These are phyloP conservation scores for Acanthurus leucopareius DNA, from an alignment of 2,797 vertebrate species.

Conservation along the genomic window DNA sequence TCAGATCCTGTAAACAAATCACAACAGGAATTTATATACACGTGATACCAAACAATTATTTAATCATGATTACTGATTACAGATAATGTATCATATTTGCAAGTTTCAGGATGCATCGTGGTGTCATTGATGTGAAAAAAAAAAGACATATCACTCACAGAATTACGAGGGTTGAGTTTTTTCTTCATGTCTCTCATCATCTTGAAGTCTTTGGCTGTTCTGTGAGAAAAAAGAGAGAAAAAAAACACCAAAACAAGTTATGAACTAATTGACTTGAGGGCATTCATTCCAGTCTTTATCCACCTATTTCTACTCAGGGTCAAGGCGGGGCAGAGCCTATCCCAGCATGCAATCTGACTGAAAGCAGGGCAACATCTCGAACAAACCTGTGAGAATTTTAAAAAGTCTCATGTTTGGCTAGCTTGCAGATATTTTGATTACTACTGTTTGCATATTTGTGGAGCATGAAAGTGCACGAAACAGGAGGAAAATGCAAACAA, in stretches of 20 bases:
- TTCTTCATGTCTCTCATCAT: constrained; percentile 94
- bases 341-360: constrained; percentile 73
- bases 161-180: constrained; percentile 91
- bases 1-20: constrained; percentile 87
- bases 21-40: background rate
- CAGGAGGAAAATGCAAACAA: background rate
- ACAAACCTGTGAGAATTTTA: constrained; percentile 49
- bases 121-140: no score
- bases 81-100: no score
- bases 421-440: constrained; percentile 12
- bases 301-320: constrained; percentile 35
- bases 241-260: constrained; percentile 21
- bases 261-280: constrained; percentile 46
- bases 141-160: constrained; percentile 84
- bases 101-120: no score
- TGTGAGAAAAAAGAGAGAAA: constrained; percentile 74
- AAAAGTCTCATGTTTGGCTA: constrained; percentile 29
- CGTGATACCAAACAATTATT: background rate
- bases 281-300: constrained; percentile 50
- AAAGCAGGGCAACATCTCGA: constrained; percentile 70
- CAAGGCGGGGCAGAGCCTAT: constrained; percentile 50
- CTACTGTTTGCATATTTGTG: constrained; percentile 6
- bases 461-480: constrained; percentile 4
- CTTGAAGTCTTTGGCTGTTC: constrained; percentile 92
- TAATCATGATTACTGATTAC: no score